Evolutionary conservation across 1,140 invertebrate genomes (phyloP), one percentile per base, ranked within the genome.

Genomic region (Diabrotica undecimpunctata): DNA sequence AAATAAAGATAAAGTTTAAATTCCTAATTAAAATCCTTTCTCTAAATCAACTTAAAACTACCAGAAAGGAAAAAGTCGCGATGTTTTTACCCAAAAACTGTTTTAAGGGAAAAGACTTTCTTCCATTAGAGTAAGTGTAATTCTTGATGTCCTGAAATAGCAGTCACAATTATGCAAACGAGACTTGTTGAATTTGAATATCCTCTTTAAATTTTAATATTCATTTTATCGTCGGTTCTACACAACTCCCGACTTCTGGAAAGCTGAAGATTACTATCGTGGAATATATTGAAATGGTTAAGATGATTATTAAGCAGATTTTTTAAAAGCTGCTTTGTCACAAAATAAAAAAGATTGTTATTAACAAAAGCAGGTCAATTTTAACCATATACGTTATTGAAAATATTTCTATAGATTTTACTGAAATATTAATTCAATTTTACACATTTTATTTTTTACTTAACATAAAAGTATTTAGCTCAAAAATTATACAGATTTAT

Each of bases 191-290:
- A 46, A 46, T 46, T 46, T 46, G 41, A 46, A 46, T 46, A 46
- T 46, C n/a, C 41, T n/a, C 41, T 46, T n/a, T 46, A 46, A 46
- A 46, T 46, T 46, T 46, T 46, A 46, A 46, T 46, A 46, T 46
- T 46, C 41, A 46, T 46, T 46, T 46, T 46, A 46, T n/a, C 41
- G n/a, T n/a, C 41, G 41, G 41, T 46, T 46, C n/a, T 10, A 46
- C 41, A 46, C 41, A 46, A n/a, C 41, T n/a, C 41, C n/a, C 41
- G 41, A 8, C 41, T 46, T 46, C 41, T 46, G 41, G n/a, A 6
- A 46, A 46, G 41, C n/a, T 10, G n/a, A 46, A 46, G 41, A 46
- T 46, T 46, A 46, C 41, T 46, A 46, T 46, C 41, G 8, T n/a
- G 8, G 41, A 46, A 46, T 46, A 46, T 46, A 46, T 46, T 46